A percentile compares a stretch with the other conserved stretches of the same genome.
phyloP scores from a whole-genome alignment of 2,888 invertebrate genomes.

The Mythimna albipuncta region DNA sequence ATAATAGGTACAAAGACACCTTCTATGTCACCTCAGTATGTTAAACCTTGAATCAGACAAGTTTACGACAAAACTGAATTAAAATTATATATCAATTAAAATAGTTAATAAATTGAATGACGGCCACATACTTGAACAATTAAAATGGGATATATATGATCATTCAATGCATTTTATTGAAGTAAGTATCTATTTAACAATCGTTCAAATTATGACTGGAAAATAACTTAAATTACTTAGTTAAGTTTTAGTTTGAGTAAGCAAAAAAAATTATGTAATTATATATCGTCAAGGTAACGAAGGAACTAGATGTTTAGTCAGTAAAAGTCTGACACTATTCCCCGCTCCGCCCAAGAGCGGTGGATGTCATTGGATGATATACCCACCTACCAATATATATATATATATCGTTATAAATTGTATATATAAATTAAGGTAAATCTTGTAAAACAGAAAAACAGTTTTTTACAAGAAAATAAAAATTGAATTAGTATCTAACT shows the following conservation, averaged over 20 bases:
- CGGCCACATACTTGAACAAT: constrained; percentile 15
- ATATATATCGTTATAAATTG: too few species aligned
- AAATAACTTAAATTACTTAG: not conserved
- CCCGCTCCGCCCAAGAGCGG: too few species aligned
- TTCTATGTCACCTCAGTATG: constrained; percentile 1
- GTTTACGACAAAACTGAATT: constrained; percentile 32
- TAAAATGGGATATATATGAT: not conserved
- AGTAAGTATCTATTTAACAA: constrained; percentile 1
- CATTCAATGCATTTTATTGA: constrained; percentile 4
- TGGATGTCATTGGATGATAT: too few species aligned
- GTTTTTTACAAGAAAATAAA: too few species aligned
- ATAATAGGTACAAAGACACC: constrained; percentile 25
- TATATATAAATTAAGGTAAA: too few species aligned
- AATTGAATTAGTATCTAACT: too few species aligned
- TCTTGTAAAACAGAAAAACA: too few species aligned
- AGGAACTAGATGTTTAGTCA: too few species aligned
- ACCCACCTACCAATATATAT: too few species aligned
- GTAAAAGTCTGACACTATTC: too few species aligned
- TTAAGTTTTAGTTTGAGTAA: not conserved
- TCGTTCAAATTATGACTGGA: not conserved
- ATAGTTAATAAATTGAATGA: constrained; percentile 21
- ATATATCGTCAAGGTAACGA: too few species aligned
- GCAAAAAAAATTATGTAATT: too few species aligned
- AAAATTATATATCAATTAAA: constrained; percentile 47
- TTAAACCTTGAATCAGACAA: constrained; percentile 17